A percentile compares a stretch with the other conserved stretches of the same genome.
Conservation (phyloP, 2,888 invertebrate genomes). For the Willowsia nigromaculata region DNA sequence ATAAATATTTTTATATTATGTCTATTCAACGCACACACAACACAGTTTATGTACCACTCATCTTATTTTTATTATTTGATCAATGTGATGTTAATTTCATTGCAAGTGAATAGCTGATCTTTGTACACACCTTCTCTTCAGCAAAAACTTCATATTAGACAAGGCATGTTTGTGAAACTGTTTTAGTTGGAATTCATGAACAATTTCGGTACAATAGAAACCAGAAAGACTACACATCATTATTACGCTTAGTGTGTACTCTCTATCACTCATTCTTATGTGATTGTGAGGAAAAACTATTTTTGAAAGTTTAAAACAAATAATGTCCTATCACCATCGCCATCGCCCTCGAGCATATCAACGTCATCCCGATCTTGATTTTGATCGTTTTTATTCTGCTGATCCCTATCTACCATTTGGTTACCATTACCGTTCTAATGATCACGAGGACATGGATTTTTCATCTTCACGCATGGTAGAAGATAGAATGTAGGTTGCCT, state of each 20-base stretch:
- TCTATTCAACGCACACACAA: background rate
- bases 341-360: background rate
- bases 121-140: too few relatives aligned
- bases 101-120: background rate
- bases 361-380: slow-evolving; percentile 47
- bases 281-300: background rate
- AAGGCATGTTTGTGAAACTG: too few relatives aligned
- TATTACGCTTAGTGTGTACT: too few relatives aligned
- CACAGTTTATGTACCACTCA: background rate
- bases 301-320: background rate
- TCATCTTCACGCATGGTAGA: slow-evolving; percentile 80
- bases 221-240: too few relatives aligned
- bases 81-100: background rate
- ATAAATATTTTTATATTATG: background rate
- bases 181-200: too few relatives aligned
- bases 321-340: slow-evolving; percentile 32
- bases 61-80: background rate
- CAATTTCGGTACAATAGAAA: too few relatives aligned
- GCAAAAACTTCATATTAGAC: too few relatives aligned
- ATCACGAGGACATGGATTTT: slow-evolving; percentile 52
- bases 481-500: slow-evolving; percentile 85
- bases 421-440: slow-evolving; percentile 6
- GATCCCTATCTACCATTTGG: slow-evolving; percentile 53
- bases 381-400: slow-evolving; percentile 40
- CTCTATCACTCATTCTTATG: too few relatives aligned